phyloP scores from a whole-genome alignment of 2,113 vertebrate genomes.

The Scytalopus superciliaris region DNA sequence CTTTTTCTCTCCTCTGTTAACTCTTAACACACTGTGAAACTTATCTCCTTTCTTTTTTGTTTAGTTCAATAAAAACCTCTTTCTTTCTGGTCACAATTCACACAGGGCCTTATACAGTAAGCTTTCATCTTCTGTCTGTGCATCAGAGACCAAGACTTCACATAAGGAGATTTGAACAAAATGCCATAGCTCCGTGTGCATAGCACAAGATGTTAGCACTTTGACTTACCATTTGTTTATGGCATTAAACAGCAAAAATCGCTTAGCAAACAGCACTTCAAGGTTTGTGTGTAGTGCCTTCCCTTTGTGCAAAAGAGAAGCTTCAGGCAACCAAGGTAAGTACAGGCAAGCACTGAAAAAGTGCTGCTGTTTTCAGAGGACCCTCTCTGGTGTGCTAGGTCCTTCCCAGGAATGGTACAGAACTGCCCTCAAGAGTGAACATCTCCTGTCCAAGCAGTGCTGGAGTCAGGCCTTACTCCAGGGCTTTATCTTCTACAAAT shows the following conservation, averaged over 20 bases:
- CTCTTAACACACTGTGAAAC: slow-evolving; percentile 20
- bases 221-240: background rate
- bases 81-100: background rate
- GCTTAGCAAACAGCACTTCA: background rate
- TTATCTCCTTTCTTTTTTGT: background rate
- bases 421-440: background rate
- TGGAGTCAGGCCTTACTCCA: background rate
- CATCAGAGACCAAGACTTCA: background rate
- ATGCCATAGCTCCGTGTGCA: background rate
- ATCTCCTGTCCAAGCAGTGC: background rate
- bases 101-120: background rate
- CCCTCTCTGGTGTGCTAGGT: background rate
- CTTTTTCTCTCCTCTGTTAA: slow-evolving; percentile 24
- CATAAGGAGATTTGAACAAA: background rate
- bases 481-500: background rate
- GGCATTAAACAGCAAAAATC: background rate
- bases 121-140: background rate
- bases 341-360: background rate
- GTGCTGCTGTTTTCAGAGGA: background rate
- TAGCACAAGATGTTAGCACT: background rate
- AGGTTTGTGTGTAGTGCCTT: background rate
- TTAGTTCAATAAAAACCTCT: slow-evolving; percentile 44
- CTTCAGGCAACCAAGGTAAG: background rate
- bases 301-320: background rate
- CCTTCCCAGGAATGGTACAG: background rate